Base-by-base conservation (phyloP, 2,113 vertebrate species). In the Lophochroa leadbeateri region DNA sequence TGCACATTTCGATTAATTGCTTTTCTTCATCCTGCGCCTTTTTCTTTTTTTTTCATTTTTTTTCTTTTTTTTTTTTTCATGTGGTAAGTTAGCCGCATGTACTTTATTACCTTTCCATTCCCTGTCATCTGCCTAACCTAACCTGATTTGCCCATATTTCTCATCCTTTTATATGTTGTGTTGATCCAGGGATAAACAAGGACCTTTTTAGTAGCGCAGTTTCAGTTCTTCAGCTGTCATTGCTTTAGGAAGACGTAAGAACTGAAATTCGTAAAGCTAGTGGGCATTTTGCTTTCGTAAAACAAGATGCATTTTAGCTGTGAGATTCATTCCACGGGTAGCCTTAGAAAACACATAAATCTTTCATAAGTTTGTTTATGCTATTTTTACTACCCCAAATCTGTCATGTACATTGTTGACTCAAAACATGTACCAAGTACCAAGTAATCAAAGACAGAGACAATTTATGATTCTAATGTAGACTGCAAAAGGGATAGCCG, bases 311-410 rank as follows among this genome's bases (percentile, higher is more conserved):
- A 60, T 87, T 95, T 91, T 87, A 53, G 31, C 44, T 37, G 55
- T 71, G 72, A 88, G 44, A 78, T 55, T 93, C 6, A 33, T 95
- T 93, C 79, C 31, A 23, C 47, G 75, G 49, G 41, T 89, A 92
- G 71, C 80, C 72, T 82, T 91, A 84, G 65, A 94, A 96, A 94
- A 92, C 52, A 76, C 43, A 81, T 95, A 71, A 68, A 96, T 94
- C 21, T 97, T 97, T 96, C 67, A 84, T 94, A 83, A 93, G 90
- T 91, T 96, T 85, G 27, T 92, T 93, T 89, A 69, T 96, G 77
- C 90, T 95, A 84, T 93, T 96, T 95, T 96, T 94, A 89, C 76
- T 94, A 94, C 69, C 90, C 92, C 57, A 41, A 57, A 90, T 90
- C 94, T 96, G 86, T 96, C 95, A 91, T 41, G 19, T 68, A 57